A percentile compares a stretch with the other conserved stretches of the same genome.
Evolutionary conservation across 2,888 invertebrate genomes (phyloP).

Genomic region (Morpho helenor): DNA sequence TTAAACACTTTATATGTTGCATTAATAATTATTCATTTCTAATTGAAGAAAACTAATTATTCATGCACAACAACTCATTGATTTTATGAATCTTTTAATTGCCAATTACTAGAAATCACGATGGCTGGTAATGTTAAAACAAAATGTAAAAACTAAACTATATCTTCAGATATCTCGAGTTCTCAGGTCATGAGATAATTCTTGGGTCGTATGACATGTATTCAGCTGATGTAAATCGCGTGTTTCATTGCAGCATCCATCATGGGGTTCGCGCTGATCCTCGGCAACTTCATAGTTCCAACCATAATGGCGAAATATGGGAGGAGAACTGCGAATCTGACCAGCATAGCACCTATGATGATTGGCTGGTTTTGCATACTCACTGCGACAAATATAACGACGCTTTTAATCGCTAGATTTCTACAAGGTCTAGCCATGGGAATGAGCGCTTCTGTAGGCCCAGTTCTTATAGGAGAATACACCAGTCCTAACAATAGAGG

Average conservation of each 20-base stretch:
- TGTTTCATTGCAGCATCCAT: conserved; percentile 48
- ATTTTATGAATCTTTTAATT: too few species aligned
- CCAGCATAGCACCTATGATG: conserved; percentile 62
- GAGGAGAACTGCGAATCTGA: conserved; percentile 66
- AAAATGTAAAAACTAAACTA: too few species aligned
- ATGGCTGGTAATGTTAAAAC: too few species aligned
- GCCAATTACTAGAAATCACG: too few species aligned
- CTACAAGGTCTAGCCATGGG: conserved; percentile 73
- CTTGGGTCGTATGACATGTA: neutral
- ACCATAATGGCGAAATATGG: conserved; percentile 76
- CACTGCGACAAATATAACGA: conserved; percentile 46
- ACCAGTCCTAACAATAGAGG: conserved; percentile 80
- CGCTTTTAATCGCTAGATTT: conserved; percentile 48
- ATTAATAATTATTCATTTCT: too few species aligned
- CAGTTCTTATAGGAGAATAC: conserved; percentile 76
- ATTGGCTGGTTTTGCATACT: conserved; percentile 76
- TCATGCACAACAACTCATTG: too few species aligned
- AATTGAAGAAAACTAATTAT: too few species aligned
- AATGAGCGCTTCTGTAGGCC: conserved; percentile 63
- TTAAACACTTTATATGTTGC: too few species aligned
- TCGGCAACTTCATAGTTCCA: conserved; percentile 52
- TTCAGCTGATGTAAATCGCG: neutral
- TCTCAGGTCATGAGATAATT: neutral
- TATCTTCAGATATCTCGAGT: too few species aligned
- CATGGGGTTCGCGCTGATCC: conserved; percentile 49